phyloP scores from a whole-genome alignment of 1,140 invertebrate species.

The Pseudomyrmex flavicornis region DNA sequence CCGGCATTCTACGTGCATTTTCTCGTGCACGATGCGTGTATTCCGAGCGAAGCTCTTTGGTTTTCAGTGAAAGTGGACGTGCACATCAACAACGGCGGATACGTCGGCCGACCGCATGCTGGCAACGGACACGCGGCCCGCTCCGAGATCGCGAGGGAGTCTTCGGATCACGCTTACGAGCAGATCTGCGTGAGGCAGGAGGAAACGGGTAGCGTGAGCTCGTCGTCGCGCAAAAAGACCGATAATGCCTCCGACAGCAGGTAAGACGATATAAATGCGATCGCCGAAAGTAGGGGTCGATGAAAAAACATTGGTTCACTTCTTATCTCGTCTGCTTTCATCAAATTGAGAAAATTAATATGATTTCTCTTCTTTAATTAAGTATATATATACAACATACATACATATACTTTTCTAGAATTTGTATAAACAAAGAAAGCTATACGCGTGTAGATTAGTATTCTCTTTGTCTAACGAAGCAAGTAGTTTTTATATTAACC shows the following conservation, averaged over 20 bases:
- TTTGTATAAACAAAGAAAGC: background rate
- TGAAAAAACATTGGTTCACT: background rate
- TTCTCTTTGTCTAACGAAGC: background rate
- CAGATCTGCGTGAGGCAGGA: constrained; percentile 82
- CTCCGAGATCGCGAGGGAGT: constrained; percentile 80
- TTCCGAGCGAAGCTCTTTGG: constrained; percentile 48
- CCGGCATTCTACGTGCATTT: background rate
- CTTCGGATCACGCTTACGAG: constrained; percentile 83
- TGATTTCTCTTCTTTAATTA: background rate
- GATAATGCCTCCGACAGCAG: constrained; percentile 79
- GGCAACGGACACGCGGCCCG: constrained; percentile 80
- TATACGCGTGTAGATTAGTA: background rate
- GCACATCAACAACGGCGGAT: constrained; percentile 81
- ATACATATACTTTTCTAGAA: background rate
- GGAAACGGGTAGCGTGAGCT: constrained; percentile 76
- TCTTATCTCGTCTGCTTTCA: background rate
- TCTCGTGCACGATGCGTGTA: constrained; percentile 32
- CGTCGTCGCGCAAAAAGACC: constrained; percentile 76
- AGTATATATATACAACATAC: background rate
- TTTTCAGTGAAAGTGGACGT: constrained; percentile 85
- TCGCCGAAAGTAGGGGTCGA: background rate
- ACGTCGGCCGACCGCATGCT: constrained; percentile 64
- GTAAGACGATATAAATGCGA: constrained; percentile 58
- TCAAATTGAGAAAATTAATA: constrained; percentile 1
- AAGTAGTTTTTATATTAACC: background rate